Conservation (phyloP, 2,797 vertebrate genomes). For the Pseudocheirus occidentalis region DNA sequence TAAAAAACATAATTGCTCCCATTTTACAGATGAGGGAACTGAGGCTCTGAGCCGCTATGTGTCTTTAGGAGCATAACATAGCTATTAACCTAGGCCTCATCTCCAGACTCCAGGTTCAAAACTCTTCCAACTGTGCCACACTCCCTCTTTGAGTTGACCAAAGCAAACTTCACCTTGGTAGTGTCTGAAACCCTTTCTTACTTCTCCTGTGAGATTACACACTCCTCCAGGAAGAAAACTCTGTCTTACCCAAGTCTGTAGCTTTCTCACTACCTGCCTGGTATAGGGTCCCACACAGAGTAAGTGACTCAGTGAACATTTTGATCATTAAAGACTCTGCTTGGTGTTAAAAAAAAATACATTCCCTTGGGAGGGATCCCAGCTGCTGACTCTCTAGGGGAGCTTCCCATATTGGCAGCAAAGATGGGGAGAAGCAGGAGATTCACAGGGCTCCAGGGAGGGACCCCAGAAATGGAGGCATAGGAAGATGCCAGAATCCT, state of each 20-base stretch:
- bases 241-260: neutral
- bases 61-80: neutral
- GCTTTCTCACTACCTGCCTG: neutral
- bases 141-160: neutral
- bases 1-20: neutral
- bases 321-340: neutral
- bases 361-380: neutral
- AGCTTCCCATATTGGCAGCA: constrained; percentile 2
- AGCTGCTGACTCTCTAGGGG: neutral
- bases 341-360: neutral
- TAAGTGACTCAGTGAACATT: neutral
- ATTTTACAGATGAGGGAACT: neutral
- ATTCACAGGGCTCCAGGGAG: neutral
- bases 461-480: neutral
- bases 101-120: neutral
- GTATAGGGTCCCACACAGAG: neutral
- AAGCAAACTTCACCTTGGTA: neutral
- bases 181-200: neutral
- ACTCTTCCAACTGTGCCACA: neutral
- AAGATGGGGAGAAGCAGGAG: neutral
- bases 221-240: neutral
- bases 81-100: neutral
- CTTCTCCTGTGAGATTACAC: neutral
- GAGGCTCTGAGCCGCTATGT: neutral
- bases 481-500: neutral